Evolutionary conservation across 2,113 vertebrate genomes (phyloP).

Genomic region (Gopherus evgoodei): DNA sequence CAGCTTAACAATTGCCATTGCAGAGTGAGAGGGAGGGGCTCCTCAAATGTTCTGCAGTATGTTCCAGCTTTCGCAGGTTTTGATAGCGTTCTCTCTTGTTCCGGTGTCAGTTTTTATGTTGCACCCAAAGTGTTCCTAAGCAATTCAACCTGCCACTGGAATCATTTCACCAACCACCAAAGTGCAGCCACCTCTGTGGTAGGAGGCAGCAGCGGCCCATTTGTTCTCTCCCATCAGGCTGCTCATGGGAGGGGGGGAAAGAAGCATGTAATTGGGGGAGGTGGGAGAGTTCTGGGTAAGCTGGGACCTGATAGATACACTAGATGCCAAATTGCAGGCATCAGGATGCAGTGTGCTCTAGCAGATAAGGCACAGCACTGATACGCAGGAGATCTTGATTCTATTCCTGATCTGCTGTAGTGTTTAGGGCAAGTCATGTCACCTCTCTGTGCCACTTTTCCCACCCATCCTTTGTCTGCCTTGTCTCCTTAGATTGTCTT

Average conservation of each 20-base stretch:
- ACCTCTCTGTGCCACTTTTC: background rate
- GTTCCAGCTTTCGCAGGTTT: background rate
- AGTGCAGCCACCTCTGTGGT: background rate
- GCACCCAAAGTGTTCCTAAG: background rate
- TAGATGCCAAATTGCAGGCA: background rate
- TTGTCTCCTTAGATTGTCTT: background rate
- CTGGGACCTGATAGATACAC: background rate
- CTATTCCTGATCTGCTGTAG: background rate
- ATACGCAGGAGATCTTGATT: background rate
- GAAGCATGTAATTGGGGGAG: background rate
- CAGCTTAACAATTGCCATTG: slow-evolving; percentile 28
- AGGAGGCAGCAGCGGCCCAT: background rate
- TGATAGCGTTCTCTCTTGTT: background rate
- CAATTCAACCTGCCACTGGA: background rate
- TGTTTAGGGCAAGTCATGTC: background rate
- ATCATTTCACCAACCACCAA: background rate
- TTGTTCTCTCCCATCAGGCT: too few species aligned
- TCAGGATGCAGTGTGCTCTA: background rate
- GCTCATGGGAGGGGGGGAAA: background rate
- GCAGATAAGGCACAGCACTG: background rate
- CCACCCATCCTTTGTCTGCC: background rate
- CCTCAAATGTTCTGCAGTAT: background rate
- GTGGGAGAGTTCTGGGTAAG: background rate
- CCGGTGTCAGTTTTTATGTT: background rate
- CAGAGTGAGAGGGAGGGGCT: background rate